phyloP scores from a whole-genome alignment of 2,113 vertebrate genomes.

The Dipodomys spectabilis region DNA sequence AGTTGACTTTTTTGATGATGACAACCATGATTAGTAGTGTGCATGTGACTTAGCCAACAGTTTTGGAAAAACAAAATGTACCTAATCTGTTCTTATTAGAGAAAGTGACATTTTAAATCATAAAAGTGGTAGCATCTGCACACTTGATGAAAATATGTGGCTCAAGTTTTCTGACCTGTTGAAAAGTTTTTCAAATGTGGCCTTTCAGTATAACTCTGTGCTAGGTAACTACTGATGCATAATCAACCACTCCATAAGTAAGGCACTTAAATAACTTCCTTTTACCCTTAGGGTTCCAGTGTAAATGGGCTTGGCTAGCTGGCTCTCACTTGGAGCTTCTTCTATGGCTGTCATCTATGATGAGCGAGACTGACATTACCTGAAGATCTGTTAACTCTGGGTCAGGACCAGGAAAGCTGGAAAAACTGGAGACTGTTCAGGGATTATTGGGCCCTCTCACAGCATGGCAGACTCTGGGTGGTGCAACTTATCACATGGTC shows the following conservation, averaged over 20 bases:
- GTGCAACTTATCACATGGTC: not conserved
- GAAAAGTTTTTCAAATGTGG: constrained; percentile 20
- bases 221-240: not conserved
- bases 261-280: not conserved
- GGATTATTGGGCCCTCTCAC: not conserved
- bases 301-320: too few species aligned
- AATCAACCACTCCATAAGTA: not conserved
- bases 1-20: not conserved
- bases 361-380: not conserved
- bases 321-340: not conserved
- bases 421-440: too few species aligned
- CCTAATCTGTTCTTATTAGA: constrained; percentile 10
- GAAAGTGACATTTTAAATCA: constrained; percentile 48
- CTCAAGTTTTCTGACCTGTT: not conserved
- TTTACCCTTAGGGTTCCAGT: not conserved
- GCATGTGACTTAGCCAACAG: not conserved
- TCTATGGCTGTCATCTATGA: too few species aligned
- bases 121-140: not conserved
- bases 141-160: not conserved
- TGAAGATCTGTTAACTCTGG: not conserved
- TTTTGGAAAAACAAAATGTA: not conserved
- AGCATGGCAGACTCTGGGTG: not conserved
- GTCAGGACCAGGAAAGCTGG: not conserved
- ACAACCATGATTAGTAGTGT: not conserved
- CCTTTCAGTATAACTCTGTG: not conserved